Conservation (phyloP, 2,888 invertebrate species). For the Sarcophaga subvicina region DNA sequence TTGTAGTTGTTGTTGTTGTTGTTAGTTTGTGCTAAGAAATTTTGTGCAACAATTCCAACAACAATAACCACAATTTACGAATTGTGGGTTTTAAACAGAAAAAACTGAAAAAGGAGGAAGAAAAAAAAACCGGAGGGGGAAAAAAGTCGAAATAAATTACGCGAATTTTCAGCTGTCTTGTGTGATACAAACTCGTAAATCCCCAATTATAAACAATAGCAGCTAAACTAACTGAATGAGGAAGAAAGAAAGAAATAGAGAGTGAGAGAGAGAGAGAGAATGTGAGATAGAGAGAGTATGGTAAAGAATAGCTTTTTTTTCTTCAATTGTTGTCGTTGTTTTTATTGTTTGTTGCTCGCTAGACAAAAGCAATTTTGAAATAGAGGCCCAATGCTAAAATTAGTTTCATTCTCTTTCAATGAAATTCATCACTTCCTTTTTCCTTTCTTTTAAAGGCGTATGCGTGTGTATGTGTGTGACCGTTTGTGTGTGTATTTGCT, state of each 20-base stretch:
- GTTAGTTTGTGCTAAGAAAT: slow-evolving; percentile 56
- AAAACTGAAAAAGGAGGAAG: not conserved
- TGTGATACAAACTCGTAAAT: slow-evolving; percentile 27
- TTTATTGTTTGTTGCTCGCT: not conserved
- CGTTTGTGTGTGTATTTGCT: not conserved
- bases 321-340: not conserved
- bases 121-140: not conserved
- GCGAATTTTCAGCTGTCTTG: slow-evolving; percentile 47
- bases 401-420: slow-evolving; percentile 47
- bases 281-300: slow-evolving; percentile 4
- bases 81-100: slow-evolving; percentile 24
- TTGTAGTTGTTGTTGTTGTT: slow-evolving; percentile 10
- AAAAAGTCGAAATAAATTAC: slow-evolving; percentile 43
- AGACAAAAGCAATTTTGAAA: slow-evolving; percentile 6
- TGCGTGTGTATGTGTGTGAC: not conserved
- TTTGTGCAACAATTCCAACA: slow-evolving; percentile 2
- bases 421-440: slow-evolving; percentile 35
- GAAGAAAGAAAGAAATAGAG: not conserved
- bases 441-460: not conserved
- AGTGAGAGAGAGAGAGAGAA: slow-evolving; percentile 10
- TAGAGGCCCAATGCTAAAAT: slow-evolving; percentile 32
- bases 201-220: not conserved
- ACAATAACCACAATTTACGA: not conserved
- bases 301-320: not conserved
- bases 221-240: not conserved